Evolutionary conservation across 2,797 vertebrate genomes (phyloP), one percentile per base, ranked within the genome.

Genomic region (Margarornis squamiger): DNA sequence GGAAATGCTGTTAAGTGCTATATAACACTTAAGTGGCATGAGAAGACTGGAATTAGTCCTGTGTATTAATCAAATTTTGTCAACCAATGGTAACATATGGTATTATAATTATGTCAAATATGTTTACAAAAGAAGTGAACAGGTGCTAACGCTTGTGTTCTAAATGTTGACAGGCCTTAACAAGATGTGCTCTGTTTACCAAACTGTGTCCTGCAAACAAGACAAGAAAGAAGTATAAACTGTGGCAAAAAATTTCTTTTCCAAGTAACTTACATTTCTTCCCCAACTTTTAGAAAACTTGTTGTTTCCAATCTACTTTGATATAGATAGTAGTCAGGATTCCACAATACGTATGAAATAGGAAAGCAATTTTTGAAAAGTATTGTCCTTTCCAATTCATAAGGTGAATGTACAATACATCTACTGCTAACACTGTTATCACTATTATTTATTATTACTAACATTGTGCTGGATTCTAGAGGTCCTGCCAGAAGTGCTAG

Each of bases 91-190:
- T 86, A 88, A 67, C 86, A 93, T 91, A 95, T 88, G 55, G 70
- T 72, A 77, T 91, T 89, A 68, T 85, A 96, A 95, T 88, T 95
- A 88, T 65, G 88, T 59, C 70, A 90, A 96, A 92, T 51, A 76
- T 65, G 20, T 92, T 97, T 94, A 73, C 90, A 86, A 86, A 96
- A 84, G 41, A 91, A 24, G 4, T 48, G 46, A 96, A 80, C 65
- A 97, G 86, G 76, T 93, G 86, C 30, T 89, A 86, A 89, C 0
- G 2, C 14, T 94, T 91, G 43, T 62, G 71, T 93, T 96, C 71
- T 61, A 93, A 95, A 81, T 75, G 46, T n/a, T 92, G 82, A 91
- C 81, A 87, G 29, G 23, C 24, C 78, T 93, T 81, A 77, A 89
- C 71, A 78, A 94, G 65, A 92, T 70, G 36, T 76, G 70, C 24